These are phyloP conservation scores for Formicarius rufipectus DNA, from an alignment of 2,113 vertebrate species.

Conservation along the genomic window DNA sequence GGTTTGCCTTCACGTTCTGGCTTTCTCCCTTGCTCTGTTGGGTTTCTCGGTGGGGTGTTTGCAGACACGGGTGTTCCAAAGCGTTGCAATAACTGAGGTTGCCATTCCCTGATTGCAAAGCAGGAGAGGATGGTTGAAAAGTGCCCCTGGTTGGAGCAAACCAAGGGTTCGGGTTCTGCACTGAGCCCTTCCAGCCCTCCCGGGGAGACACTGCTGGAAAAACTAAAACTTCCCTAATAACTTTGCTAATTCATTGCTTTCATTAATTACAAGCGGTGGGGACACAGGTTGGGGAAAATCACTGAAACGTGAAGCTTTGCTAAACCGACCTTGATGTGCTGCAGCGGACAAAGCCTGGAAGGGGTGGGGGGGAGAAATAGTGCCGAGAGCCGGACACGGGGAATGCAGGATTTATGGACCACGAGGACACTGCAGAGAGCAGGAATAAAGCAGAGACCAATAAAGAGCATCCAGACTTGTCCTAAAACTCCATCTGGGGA, in stretches of 20 bases:
- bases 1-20: background rate
- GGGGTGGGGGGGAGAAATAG: background rate
- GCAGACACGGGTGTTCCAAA: too few species aligned
- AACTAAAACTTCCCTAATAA: background rate
- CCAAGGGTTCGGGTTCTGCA: background rate
- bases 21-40: background rate
- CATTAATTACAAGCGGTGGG: background rate
- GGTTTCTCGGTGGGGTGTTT: background rate
- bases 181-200: background rate
- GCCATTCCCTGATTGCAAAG: background rate
- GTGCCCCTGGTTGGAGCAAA: background rate
- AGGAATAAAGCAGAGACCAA: background rate
- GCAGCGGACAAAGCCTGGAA: background rate
- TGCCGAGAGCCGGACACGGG: background rate
- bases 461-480: background rate
- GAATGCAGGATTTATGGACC: background rate
- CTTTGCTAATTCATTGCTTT: background rate
- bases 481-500: background rate
- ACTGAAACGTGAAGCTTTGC: background rate
- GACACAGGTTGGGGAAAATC: background rate
- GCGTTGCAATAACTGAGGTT: background rate
- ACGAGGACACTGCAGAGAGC: too few species aligned
- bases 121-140: background rate
- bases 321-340: background rate
- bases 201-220: background rate